These are phyloP conservation scores for Zygaena filipendulae DNA, from an alignment of 2,888 invertebrate genomes.

Conservation along the genomic window DNA sequence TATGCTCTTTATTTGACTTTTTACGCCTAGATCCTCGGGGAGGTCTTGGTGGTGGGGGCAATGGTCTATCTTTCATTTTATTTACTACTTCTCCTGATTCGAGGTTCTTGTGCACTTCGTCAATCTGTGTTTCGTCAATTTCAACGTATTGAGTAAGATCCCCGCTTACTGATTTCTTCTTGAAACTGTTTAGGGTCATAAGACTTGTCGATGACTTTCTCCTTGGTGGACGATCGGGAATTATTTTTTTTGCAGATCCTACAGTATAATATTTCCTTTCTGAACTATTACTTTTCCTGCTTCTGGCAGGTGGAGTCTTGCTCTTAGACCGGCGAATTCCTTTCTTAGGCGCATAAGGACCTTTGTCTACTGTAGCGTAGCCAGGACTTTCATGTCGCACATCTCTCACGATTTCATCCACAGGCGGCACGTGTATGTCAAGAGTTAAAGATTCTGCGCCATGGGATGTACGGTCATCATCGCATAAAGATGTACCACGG, in stretches of 20 bases:
- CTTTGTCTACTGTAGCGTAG: conserved; percentile 83
- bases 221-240: conserved; percentile 73
- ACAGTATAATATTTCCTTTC: conserved; percentile 78
- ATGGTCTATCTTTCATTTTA: conserved; percentile 86
- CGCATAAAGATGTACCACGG: conserved; percentile 65
- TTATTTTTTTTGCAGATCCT: conserved; percentile 41
- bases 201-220: conserved; percentile 69
- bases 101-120: conserved; percentile 71
- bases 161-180: conserved; percentile 41
- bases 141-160: conserved; percentile 71
- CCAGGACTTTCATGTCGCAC: conserved; percentile 68
- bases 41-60: conserved; percentile 88
- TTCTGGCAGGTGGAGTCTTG: conserved; percentile 53
- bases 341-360: conserved; percentile 71
- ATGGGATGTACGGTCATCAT: conserved; percentile 78
- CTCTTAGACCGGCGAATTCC: conserved; percentile 65
- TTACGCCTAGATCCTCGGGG: conserved; percentile 71
- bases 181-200: conserved; percentile 61
- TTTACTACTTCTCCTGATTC: conserved; percentile 81
- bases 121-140: conserved; percentile 68
- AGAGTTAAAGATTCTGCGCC: conserved; percentile 74
- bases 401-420: conserved; percentile 37
- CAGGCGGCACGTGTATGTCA: conserved; percentile 46
- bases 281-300: conserved; percentile 57
- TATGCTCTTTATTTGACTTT: conserved; percentile 32